phyloP scores from a whole-genome alignment of 2,797 vertebrate species.

The Lepus oiostolus region DNA sequence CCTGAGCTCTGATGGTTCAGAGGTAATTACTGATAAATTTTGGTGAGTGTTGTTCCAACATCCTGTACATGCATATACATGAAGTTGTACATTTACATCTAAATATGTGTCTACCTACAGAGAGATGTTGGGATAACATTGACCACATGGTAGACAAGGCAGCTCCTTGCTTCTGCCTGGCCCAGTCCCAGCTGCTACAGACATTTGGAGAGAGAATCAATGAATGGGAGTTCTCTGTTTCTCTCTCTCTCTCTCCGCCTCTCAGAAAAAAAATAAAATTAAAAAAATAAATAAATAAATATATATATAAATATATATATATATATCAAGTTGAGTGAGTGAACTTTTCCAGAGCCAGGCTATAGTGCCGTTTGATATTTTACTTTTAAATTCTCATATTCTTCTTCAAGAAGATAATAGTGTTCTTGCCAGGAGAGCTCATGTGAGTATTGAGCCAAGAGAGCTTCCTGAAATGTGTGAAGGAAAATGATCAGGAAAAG shows the following conservation, averaged over 20 bases:
- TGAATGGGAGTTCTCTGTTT: too few species aligned
- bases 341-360: not conserved
- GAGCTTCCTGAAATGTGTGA: too few species aligned
- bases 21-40: not conserved
- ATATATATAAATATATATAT: too few species aligned
- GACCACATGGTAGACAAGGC: too few species aligned
- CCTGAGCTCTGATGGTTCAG: not conserved
- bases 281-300: not conserved
- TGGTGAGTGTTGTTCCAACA: too few species aligned
- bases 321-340: slow-evolving; percentile 18
- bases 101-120: not conserved
- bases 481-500: too few species aligned
- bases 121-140: too few species aligned
- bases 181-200: too few species aligned
- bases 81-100: not conserved
- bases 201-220: too few species aligned
- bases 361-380: not conserved
- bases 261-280: not conserved
- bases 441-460: too few species aligned
- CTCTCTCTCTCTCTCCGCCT: too few species aligned
- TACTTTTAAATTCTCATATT: slow-evolving; percentile 27
- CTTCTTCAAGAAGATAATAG: not conserved
- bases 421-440: not conserved
- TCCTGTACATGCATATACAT: not conserved
- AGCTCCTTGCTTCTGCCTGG: too few species aligned